phyloP scores from a whole-genome alignment of 1,140 invertebrate genomes.

The Trinorchestia longiramus region DNA sequence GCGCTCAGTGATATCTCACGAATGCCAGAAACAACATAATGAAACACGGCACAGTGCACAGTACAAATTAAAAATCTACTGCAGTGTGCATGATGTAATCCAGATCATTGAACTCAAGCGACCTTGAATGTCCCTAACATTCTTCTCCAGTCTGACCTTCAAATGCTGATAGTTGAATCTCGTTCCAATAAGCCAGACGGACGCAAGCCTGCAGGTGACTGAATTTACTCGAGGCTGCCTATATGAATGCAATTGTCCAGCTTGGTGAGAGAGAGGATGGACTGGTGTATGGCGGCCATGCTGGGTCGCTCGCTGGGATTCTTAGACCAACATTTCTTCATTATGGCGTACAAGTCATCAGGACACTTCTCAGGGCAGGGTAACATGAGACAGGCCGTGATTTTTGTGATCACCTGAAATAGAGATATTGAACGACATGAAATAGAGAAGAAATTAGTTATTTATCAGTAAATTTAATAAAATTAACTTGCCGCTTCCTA shows the following conservation, averaged over 20 bases:
- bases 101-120: background rate
- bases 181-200: background rate
- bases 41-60: too few species aligned
- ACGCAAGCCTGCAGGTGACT: background rate
- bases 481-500: background rate
- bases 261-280: conserved; percentile 38
- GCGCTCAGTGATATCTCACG: too few species aligned
- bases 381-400: conserved; percentile 44
- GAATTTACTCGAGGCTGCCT: background rate
- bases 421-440: background rate
- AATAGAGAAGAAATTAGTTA: background rate
- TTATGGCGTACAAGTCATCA: conserved; percentile 26
- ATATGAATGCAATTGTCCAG: conserved; percentile 41
- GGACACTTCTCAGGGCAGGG: conserved; percentile 56
- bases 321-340: conserved; percentile 55
- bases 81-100: background rate
- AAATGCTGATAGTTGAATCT: background rate
- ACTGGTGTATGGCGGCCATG: conserved; percentile 50
- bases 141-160: background rate
- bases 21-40: too few species aligned
- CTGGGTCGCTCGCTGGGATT: conserved; percentile 25
- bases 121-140: background rate
- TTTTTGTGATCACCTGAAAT: conserved; percentile 51
- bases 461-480: background rate
- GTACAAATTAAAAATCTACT: too few species aligned